These are phyloP conservation scores for Lithophane socia DNA, from an alignment of 2,888 invertebrate species.

Conservation along the genomic window DNA sequence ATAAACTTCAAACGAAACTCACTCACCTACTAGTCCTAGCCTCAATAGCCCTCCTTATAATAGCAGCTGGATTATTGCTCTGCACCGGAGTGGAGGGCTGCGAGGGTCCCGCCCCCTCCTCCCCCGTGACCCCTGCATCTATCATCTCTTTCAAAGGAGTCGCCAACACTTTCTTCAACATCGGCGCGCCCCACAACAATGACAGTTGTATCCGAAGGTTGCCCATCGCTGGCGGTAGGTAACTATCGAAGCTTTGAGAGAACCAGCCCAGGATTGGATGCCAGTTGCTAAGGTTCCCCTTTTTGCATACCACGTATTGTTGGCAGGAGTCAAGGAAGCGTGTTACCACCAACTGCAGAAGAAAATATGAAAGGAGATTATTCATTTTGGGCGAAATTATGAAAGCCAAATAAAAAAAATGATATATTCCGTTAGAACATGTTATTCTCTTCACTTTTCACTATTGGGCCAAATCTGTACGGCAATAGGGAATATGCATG, in stretches of 20 bases:
- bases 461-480: no score
- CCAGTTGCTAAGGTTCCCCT: constrained; percentile 98
- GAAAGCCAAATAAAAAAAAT: no score
- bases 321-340: constrained; percentile 97
- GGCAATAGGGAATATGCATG: no score
- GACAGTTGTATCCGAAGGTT: constrained; percentile 93
- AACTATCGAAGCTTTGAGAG: constrained; percentile 92
- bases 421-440: no score
- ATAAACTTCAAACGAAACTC: no score
- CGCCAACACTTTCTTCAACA: constrained; percentile 84
- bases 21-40: constrained; percentile 90
- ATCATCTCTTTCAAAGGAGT: constrained; percentile 88
- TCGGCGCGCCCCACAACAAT: constrained; percentile 92
- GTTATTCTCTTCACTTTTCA: no score
- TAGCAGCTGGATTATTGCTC: constrained; percentile 84
- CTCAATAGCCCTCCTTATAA: constrained; percentile 87
- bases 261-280: constrained; percentile 99
- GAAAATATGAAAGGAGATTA: not conserved
- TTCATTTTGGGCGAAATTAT: no score
- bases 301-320: constrained; percentile 97
- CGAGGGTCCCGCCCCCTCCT: constrained; percentile 89
- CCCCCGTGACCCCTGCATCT: constrained; percentile 84
- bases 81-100: constrained; percentile 87
- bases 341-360: constrained; percentile 94
- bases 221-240: constrained; percentile 93